Conservation (phyloP, 2,888 invertebrate genomes). For the Drosophila diplacantha region DNA sequence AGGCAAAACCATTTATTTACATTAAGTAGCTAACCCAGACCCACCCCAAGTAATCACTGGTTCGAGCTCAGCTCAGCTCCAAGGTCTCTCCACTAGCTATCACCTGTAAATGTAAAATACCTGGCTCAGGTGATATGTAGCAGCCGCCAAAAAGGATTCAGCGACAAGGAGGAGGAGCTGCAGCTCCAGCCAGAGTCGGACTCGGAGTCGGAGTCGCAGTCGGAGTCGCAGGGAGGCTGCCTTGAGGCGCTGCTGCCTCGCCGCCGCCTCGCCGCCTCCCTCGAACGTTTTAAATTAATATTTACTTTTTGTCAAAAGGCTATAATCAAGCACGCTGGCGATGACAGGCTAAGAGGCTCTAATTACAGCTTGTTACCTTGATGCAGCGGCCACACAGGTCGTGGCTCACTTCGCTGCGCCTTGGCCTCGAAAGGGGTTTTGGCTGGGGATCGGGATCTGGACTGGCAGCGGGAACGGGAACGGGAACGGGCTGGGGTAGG, state of each 20-base stretch:
- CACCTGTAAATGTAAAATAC: constrained; percentile 22
- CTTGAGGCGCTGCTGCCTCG: constrained; percentile 18
- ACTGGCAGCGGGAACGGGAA: background rate
- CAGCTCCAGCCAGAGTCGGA: background rate
- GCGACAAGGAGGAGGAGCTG: background rate
- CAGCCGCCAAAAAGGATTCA: constrained; percentile 14
- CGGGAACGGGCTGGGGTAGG: background rate
- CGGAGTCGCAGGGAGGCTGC: constrained; percentile 5
- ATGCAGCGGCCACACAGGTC: constrained; percentile 72
- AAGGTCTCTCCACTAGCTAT: background rate
- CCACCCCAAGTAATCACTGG: background rate
- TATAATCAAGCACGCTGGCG: constrained; percentile 77
- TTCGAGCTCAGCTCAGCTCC: background rate
- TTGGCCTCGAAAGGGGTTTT: constrained; percentile 9
- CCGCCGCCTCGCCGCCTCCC: background rate
- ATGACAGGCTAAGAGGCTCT: constrained; percentile 78
- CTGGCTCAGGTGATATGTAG: constrained; percentile 19
- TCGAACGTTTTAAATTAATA: constrained; percentile 76
- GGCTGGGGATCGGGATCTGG: background rate
- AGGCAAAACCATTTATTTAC: too few species aligned
- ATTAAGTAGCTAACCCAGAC: background rate
- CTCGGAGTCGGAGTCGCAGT: background rate
- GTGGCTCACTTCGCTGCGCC: constrained; percentile 58
- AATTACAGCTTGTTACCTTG: constrained; percentile 77
- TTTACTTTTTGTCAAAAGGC: constrained; percentile 77